Percentiles rank a stretch among this genome's conserved stretches.
Conservation (phyloP, 2,888 invertebrate genomes). For the Alsophila aescularia region DNA sequence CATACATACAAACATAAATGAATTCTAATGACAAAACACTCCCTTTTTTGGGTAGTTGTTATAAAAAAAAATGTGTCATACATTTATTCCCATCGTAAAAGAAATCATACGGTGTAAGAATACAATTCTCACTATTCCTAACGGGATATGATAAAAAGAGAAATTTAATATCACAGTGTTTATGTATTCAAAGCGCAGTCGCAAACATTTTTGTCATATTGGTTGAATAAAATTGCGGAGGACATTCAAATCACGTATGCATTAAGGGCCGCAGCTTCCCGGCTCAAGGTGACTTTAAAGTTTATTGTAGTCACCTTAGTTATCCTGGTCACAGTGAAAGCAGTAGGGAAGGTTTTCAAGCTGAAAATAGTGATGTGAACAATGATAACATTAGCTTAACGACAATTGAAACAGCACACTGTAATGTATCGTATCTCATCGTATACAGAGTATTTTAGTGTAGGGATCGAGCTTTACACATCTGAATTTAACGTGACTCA, state of each 20-base stretch:
- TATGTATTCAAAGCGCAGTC: conserved; percentile 70
- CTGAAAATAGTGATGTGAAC: background rate
- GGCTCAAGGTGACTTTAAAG: conserved; percentile 70
- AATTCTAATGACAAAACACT: no score
- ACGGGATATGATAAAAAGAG: conserved; percentile 33
- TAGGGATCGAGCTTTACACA: no score
- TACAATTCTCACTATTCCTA: conserved; percentile 12
- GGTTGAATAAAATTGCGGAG: conserved; percentile 64
- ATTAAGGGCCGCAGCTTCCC: conserved; percentile 70
- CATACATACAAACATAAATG: no score
- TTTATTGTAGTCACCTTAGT: conserved; percentile 69
- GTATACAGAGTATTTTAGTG: no score
- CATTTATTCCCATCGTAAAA: no score
- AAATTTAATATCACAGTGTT: conserved; percentile 51
- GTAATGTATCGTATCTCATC: no score
- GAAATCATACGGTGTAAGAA: conserved; percentile 2
- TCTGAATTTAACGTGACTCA: no score
- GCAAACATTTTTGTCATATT: conserved; percentile 73
- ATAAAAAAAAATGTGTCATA: no score
- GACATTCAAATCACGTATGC: conserved; percentile 71
- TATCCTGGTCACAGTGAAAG: conserved; percentile 44
- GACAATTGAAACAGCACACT: no score
- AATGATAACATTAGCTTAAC: no score
- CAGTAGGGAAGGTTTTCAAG: conserved; percentile 16
- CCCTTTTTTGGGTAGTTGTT: no score